A percentile compares a stretch with the other conserved stretches of the same genome.
These are phyloP conservation scores for Amblyopsis rosae DNA, from an alignment of 2,113 vertebrate genomes.

Conservation along the genomic window DNA sequence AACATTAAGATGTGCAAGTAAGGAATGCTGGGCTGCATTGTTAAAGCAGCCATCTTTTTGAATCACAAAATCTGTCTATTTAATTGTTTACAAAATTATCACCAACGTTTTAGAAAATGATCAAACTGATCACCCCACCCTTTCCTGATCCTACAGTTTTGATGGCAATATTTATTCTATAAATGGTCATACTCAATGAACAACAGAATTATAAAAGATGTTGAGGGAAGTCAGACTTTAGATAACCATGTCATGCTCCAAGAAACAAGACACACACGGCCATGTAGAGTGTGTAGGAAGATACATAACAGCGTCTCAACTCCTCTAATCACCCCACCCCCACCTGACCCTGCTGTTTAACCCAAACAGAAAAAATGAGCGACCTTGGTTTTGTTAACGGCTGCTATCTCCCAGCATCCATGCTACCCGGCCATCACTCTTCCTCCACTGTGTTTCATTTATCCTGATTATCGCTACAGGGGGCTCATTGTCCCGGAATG, in stretches of 20 bases:
- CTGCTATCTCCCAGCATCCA: slow-evolving; percentile 58
- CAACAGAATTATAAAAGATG: too few species aligned
- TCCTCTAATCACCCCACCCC: slow-evolving; percentile 26
- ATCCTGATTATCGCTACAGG: slow-evolving; percentile 69
- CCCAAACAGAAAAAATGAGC: slow-evolving; percentile 26
- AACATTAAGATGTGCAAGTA: not conserved
- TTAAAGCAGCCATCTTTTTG: not conserved
- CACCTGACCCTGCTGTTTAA: slow-evolving; percentile 50
- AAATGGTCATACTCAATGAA: too few species aligned
- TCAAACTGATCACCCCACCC: too few species aligned
- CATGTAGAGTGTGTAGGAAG: too few species aligned
- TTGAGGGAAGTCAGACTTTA: too few species aligned
- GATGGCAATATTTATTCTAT: too few species aligned
- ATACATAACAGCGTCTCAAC: not conserved
- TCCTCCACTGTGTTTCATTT: slow-evolving; percentile 68
- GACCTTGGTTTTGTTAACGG: slow-evolving; percentile 6
- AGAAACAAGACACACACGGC: too few species aligned
- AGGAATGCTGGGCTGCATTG: not conserved
- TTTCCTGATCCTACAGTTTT: too few species aligned
- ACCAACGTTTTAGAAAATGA: too few species aligned
- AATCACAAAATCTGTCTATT: too few species aligned
- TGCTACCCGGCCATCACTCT: slow-evolving; percentile 44
- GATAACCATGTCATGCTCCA: too few species aligned
- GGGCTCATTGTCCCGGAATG: slow-evolving; percentile 70
- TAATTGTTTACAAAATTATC: too few species aligned